Base-by-base conservation (phyloP, 2,113 vertebrate genomes). In the Sinocyclocheilus anophthalmus region DNA sequence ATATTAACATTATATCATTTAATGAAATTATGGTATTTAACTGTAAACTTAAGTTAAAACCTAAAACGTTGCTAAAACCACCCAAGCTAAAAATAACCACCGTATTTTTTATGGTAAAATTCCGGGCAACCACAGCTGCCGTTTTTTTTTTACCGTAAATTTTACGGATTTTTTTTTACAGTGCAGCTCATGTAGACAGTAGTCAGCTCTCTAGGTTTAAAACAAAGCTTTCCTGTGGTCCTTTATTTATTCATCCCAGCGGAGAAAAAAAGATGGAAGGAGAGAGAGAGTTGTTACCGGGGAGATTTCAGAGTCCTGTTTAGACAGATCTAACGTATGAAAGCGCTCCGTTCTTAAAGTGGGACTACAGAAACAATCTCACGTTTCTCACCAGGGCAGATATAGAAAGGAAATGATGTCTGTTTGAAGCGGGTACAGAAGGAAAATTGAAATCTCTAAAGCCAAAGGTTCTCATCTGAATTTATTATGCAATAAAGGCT, bases 401-500 rank as follows among this genome's bases (percentile, higher is more conserved):
- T 82, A 20, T 33, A 33, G 11, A 65, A 13, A 8, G n/a, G 12
- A 39, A 80, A 45, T 10, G 9, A n/a, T 67, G 79, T 14, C 24
- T 65, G 11, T 65, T 59, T 45, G 24, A 30, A 45, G n/a, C 4
- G 2, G 73, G 6, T 24, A 9, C 39, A 55, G 30, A 53, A 53
- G 45, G 65, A 14, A 9, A 33, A 83, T 83, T 55, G 24, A 70
- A 50, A 30, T 83, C 7, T 55, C 26, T 69, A 14, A 14, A 69
- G 61, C 80, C 65, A 37, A 30, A 53, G 81, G 24, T 48, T 48
- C 26, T 83, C 65, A 37, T 83, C 81, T 83, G 26, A 83, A 83
- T 83, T 70, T 83, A 83, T 83, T 83, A 83, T 3, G 6, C 81
- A 55, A 70, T 83, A 83, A 70, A 83, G 14, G 26, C 63, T n/a